Percentiles rank a stretch among this genome's conserved stretches.
phyloP scores from a whole-genome alignment of 2,113 vertebrate species.

The Bothrops jararaca region DNA sequence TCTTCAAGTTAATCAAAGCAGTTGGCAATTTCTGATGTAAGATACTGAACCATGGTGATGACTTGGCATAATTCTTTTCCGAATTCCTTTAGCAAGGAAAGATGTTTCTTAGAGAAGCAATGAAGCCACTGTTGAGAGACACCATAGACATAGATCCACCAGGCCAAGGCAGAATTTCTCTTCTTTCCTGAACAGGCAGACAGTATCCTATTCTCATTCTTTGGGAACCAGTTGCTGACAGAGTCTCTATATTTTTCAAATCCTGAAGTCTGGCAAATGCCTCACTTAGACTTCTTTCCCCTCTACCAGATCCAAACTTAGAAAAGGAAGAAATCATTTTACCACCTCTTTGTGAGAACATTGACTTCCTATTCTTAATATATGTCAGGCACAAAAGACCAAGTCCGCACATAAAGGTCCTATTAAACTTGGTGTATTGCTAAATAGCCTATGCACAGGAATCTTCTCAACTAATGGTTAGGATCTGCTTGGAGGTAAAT shows the following conservation, averaged over 20 bases:
- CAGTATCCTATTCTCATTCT: not conserved
- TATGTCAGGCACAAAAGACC: not conserved
- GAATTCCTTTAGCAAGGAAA: constrained; percentile 2
- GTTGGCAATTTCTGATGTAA: not conserved
- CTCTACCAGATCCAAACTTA: not conserved
- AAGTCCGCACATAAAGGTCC: not conserved
- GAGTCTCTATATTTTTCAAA: rapidly evolving
- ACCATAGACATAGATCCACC: rapidly evolving
- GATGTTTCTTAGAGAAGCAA: constrained; percentile 4
- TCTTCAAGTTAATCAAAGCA: not conserved
- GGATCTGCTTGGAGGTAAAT: not conserved
- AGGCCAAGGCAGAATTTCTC: not conserved
- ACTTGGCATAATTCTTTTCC: not conserved
- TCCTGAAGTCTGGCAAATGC: not conserved
- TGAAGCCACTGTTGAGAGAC: not conserved
- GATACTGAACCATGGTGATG: rapidly evolving
- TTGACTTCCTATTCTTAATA: not conserved
- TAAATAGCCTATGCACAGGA: too few relatives aligned
- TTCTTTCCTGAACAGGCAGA: not conserved
- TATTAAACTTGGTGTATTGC: too few relatives aligned
- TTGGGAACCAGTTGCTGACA: not conserved
- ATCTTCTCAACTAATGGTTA: not conserved
- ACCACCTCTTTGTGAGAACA: not conserved
- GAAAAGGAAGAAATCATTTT: not conserved
- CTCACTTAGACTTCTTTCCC: not conserved